These are phyloP conservation scores for Tetragonula carbonaria DNA, from an alignment of 2,888 invertebrate species.

Conservation along the genomic window DNA sequence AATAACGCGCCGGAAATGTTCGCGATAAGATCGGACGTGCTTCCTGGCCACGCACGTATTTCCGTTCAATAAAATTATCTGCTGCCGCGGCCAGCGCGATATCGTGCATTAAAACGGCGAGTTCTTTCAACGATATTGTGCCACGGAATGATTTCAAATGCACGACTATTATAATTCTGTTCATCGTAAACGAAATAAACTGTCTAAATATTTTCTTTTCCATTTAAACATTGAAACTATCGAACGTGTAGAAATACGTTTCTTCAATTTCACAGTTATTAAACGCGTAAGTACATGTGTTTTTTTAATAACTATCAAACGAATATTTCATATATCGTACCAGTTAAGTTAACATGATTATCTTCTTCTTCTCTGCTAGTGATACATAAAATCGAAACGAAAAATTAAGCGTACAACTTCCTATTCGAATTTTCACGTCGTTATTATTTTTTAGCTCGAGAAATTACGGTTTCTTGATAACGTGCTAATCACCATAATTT, in stretches of 20 bases:
- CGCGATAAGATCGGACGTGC: constrained; percentile 70
- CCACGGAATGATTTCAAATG: background rate
- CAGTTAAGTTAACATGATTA: too few species aligned
- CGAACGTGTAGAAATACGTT: background rate
- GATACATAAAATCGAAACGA: too few species aligned
- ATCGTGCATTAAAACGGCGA: background rate
- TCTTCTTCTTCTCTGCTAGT: too few species aligned
- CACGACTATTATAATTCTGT: background rate
- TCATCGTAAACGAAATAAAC: background rate
- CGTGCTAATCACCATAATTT: background rate
- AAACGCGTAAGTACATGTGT: background rate
- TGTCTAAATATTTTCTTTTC: background rate
- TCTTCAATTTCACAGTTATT: background rate
- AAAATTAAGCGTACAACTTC: background rate
- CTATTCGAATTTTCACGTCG: background rate
- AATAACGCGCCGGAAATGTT: constrained; percentile 62
- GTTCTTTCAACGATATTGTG: background rate
- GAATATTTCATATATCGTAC: too few species aligned
- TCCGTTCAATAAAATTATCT: constrained; percentile 55
- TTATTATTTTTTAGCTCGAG: too few species aligned
- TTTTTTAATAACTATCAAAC: too few species aligned
- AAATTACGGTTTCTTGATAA: too few species aligned
- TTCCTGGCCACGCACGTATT: constrained; percentile 56
- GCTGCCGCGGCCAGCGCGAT: background rate
- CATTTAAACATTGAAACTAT: background rate